Evolutionary conservation across 2,888 invertebrate genomes (phyloP), one percentile per base, ranked within the genome.

Genomic region (Diaperis boleti): DNA sequence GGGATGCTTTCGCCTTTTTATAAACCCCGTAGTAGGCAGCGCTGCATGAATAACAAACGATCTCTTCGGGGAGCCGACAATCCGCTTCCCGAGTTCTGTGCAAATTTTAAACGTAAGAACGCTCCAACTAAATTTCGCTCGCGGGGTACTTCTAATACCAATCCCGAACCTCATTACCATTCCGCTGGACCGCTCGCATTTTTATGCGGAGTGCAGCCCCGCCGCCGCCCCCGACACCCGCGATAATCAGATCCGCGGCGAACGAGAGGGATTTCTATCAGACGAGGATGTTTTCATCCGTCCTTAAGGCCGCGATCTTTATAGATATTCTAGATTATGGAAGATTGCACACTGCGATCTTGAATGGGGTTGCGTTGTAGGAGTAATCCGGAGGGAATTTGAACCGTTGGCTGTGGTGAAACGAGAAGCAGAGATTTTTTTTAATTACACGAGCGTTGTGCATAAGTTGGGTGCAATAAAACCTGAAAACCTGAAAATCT

Each of bases 11-110:
- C 66, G 70, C 72, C 73, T 76, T 78, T 76, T 77, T 74, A 74
- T 74, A 76, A 76, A 73, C 72, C 72, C 71, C 69, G 70, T 66
- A 68, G 70, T 69, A 72, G 67, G 73, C 75, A 72, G 75, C 74
- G 75, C 74, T 74, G 78, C 77, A 78, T 76, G 78, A 78, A 78
- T 79, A 79, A 79, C 78, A 79, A 78, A 78, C 75, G 77, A 76
- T 71, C 62, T 63, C 65, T 65, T 61, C 62, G 59, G 68, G 65
- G 69, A 66, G 61, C 64, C 68, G 74, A 70, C 73, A 75, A 76
- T 75, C 74, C 75, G 73, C 73, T 73, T 73, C 65, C 65, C 66
- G 72, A 72, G 72, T 74, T 76, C 74, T 74, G 70, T 73, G 72
- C 72, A 75, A 77, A 76, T 76, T 75, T 72, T 70, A 69, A 70